Conservation (phyloP, 2,113 vertebrate genomes). For the Rhinichthys klamathensis region DNA sequence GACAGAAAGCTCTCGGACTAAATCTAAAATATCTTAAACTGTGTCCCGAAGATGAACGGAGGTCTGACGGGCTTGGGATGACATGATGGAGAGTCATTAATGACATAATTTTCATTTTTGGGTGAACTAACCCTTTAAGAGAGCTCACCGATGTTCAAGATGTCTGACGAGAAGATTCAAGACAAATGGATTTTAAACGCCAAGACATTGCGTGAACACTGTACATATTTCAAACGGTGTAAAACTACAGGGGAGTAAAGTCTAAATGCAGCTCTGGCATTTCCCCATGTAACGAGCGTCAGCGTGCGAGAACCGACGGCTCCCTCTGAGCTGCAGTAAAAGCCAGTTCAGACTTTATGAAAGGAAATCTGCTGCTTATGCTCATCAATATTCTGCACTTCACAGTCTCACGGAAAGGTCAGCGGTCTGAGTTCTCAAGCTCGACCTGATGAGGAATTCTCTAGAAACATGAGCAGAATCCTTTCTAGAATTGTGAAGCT, state of each 20-base stretch:
- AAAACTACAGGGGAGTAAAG: slow-evolving; percentile 5
- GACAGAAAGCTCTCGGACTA: too few relatives aligned
- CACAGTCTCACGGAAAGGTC: slow-evolving; percentile 32
- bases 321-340: slow-evolving; percentile 30
- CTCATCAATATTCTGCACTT: slow-evolving; percentile 51
- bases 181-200: too few relatives aligned
- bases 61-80: too few relatives aligned
- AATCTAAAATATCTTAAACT: too few relatives aligned
- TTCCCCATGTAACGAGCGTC: slow-evolving; percentile 36
- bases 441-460: neutral
- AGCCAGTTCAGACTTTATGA: slow-evolving; percentile 44
- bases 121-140: too few relatives aligned
- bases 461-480: neutral
- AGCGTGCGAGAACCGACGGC: slow-evolving; percentile 11
- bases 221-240: neutral
- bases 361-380: slow-evolving; percentile 29
- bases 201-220: neutral
- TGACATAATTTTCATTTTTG: too few relatives aligned
- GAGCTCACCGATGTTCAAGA: too few relatives aligned
- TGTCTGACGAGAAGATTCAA: too few relatives aligned
- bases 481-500: neutral
- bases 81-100: too few relatives aligned
- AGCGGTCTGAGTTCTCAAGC: neutral
- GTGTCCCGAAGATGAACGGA: too few relatives aligned
- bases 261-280: slow-evolving; percentile 35